Percentiles rank a stretch among this genome's conserved stretches.
phyloP scores from a whole-genome alignment of 2,888 invertebrate species.

The Phengaris alcon region DNA sequence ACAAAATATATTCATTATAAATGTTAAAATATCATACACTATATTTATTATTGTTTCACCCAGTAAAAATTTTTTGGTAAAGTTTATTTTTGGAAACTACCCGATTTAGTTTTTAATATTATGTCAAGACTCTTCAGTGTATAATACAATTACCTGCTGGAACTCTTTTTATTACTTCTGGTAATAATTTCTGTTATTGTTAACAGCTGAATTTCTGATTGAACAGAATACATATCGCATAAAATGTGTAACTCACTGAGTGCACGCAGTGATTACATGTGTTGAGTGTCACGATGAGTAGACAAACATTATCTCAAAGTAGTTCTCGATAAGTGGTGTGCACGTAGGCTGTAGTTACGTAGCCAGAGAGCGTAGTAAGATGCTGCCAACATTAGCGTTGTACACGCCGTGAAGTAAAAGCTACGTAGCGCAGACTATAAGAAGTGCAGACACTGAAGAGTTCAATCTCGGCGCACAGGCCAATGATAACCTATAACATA shows the following conservation, averaged over 20 bases:
- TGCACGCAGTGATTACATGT: slow-evolving; percentile 77
- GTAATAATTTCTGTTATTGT: background rate
- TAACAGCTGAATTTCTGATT: slow-evolving; percentile 37
- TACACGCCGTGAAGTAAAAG: slow-evolving; percentile 75
- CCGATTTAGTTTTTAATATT: background rate
- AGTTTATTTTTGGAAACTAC: background rate
- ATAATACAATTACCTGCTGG: slow-evolving; percentile 20
- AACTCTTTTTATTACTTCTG: background rate
- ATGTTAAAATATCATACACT: too few relatives aligned
- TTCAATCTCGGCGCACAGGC: slow-evolving; percentile 79
- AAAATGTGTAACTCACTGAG: slow-evolving; percentile 78
- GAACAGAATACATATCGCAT: slow-evolving; percentile 65
- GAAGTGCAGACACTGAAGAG: slow-evolving; percentile 78
- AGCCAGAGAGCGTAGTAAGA: slow-evolving; percentile 74
- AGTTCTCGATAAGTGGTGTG: slow-evolving; percentile 70
- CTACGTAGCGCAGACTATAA: slow-evolving; percentile 80
- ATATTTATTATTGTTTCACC: background rate
- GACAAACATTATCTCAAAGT: slow-evolving; percentile 72
- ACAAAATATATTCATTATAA: background rate
- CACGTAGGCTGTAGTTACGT: slow-evolving; percentile 75
- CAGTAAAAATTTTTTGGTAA: background rate
- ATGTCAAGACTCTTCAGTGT: slow-evolving; percentile 19
- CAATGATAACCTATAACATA: slow-evolving; percentile 81
- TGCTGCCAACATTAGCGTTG: slow-evolving; percentile 72
- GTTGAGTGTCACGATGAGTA: slow-evolving; percentile 66